Evolutionary conservation across 2,888 invertebrate genomes (phyloP).

Genomic region (Aethes cnicana): DNA sequence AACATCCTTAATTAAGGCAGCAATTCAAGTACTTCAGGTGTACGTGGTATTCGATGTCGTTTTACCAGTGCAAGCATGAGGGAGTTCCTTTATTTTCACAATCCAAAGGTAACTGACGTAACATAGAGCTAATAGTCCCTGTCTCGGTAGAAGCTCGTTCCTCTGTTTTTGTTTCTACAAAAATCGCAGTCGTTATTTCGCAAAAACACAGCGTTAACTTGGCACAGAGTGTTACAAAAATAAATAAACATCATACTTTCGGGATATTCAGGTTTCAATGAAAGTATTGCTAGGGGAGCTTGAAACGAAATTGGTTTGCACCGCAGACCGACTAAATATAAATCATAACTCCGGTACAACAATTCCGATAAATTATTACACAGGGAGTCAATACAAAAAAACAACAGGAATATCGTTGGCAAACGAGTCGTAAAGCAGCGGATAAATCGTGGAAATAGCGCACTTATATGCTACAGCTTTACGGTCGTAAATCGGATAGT

Average conservation of each 20-base stretch:
- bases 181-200: background rate
- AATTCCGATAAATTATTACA: conserved; percentile 57
- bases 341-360: conserved; percentile 56
- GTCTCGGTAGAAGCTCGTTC: background rate
- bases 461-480: conserved; percentile 1
- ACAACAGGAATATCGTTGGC: conserved; percentile 35
- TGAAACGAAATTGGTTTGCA: conserved; percentile 45
- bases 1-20: conserved; percentile 26
- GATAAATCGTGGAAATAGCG: conserved; percentile 16
- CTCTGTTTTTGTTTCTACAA: background rate
- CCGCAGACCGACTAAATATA: conserved; percentile 50
- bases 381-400: conserved; percentile 47
- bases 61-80: conserved; percentile 1
- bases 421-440: conserved; percentile 36
- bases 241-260: conserved; percentile 35
- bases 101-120: background rate
- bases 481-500: conserved; percentile 3
- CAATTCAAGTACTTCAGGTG: conserved; percentile 6
- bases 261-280: conserved; percentile 32
- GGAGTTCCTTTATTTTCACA: conserved; percentile 1
- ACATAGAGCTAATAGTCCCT: background rate
- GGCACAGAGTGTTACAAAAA: conserved; percentile 15
- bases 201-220: conserved; percentile 5
- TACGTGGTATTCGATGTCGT: background rate
- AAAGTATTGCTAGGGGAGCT: conserved; percentile 40